Evolutionary conservation across 2,888 invertebrate species (phyloP).

Genomic region (Ochropacha duplaris): DNA sequence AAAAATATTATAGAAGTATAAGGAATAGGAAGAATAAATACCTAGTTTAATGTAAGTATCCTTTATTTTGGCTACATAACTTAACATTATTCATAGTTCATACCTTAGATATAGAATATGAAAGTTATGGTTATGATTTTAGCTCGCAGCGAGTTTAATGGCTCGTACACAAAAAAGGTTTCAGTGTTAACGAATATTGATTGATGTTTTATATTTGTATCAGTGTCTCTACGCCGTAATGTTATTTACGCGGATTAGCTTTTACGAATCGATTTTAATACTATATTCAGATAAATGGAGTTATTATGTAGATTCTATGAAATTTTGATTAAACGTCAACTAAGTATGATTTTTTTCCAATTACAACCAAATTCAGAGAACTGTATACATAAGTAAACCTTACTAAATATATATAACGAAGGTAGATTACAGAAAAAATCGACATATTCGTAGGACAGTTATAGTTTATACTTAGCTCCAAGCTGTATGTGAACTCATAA

Average conservation of each 20-base stretch:
- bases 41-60: not conserved
- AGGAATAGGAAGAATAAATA: not conserved
- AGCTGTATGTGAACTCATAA: too few species aligned
- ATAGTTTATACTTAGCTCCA: too few species aligned
- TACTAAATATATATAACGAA: too few species aligned
- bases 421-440: too few species aligned
- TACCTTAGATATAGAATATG: not conserved
- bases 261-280: not conserved
- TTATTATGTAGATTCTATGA: not conserved
- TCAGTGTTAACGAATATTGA: constrained; percentile 8
- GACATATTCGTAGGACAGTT: too few species aligned
- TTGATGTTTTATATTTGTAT: not conserved
- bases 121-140: not conserved
- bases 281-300: not conserved
- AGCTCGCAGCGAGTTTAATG: not conserved
- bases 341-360: not conserved
- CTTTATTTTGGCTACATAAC: not conserved
- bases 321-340: not conserved
- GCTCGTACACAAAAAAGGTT: constrained; percentile 4
- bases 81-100: not conserved
- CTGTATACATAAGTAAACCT: too few species aligned
- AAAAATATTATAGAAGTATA: not conserved
- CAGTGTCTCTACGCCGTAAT: not conserved
- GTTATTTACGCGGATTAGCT: constrained; percentile 6
- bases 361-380: not conserved